Evolutionary conservation across 2,888 invertebrate genomes (phyloP), one percentile per base, ranked within the genome.

Genomic region (Aproaerema taeniolella): DNA sequence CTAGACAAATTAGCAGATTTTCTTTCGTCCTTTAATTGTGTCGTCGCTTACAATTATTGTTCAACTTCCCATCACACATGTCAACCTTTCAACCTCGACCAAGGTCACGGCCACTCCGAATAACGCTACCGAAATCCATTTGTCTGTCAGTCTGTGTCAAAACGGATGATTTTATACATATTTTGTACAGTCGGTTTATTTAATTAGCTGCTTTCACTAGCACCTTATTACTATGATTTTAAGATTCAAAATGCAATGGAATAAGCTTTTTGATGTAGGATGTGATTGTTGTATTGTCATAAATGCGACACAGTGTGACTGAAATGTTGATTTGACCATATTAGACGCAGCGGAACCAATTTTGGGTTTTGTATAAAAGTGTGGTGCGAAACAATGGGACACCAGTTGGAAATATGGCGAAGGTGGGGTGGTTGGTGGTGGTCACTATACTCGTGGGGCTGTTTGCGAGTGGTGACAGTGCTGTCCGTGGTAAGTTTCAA

Each of bases 401-500:
- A 29, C 12, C 39, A 10, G 13, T 15, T 28, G n/a, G n/a, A n/a
- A 40, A 39, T 34, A 51, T 55, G 47, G 42, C 49, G 32, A 40
- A 47, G 37, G 15, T 46, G 17, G 25, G 39, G 15, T 41, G 13
- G 37, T 46, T 25, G 31, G 14, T 41, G 34, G 28, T 43, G 40
- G n/a, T n/a, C n/a, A n/a, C n/a, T n/a, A n/a, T n/a, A n/a, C 10
- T 49, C 15, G 12, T 41, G 35, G 30, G 43, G 39, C 9, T 49
- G 12, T 42, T 38, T 14, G 30, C 33, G 6, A 20, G 43, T 8
- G 20, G 43, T 39, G 43, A 50, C 15, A 33, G 47, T 17, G 50
- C 47, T 11, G 46, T 47, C 11, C 47, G 50, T 14, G 61, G 65
- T 65, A 40, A 55, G 52, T 36, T 38, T 17, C n/a, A n/a, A n/a